A percentile compares a stretch with the other conserved stretches of the same genome.
Evolutionary conservation across 2,113 vertebrate genomes (phyloP).

Genomic region (Puffinus mauretanicus): DNA sequence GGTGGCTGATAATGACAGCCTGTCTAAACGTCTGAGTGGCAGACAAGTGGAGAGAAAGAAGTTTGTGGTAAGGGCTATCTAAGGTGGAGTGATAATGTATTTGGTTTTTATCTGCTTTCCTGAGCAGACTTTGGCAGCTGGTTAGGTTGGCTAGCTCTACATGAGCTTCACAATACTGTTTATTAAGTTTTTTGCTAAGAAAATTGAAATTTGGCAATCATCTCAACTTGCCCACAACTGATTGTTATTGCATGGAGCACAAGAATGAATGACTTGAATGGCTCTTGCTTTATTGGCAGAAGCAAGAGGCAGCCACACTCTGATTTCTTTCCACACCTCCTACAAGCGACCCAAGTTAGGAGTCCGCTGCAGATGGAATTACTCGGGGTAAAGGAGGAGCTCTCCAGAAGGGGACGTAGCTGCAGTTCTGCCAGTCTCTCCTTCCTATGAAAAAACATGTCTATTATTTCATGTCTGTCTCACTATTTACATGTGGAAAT

Average conservation of each 20-base stretch:
- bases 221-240: neutral
- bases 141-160: neutral
- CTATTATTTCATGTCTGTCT: neutral
- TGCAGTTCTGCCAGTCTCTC: neutral
- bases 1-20: constrained; percentile 67
- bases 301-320: neutral
- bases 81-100: neutral
- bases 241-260: neutral
- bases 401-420: neutral
- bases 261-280: neutral
- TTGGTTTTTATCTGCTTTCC: neutral
- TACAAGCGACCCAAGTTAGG: neutral
- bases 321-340: neutral
- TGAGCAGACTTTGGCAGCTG: neutral
- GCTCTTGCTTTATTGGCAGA: neutral
- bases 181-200: neutral
- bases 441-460: neutral
- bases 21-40: constrained; percentile 61
- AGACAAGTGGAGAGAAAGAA: constrained; percentile 45
- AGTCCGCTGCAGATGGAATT: neutral
- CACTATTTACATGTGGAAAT: neutral
- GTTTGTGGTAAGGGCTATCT: neutral
- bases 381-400: neutral
- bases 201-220: neutral
- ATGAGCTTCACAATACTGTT: neutral